Percentiles rank a stretch among this genome's conserved stretches.
These are phyloP conservation scores for Sebastes hubbsi DNA, from an alignment of 2,797 vertebrate species.

Conservation along the genomic window DNA sequence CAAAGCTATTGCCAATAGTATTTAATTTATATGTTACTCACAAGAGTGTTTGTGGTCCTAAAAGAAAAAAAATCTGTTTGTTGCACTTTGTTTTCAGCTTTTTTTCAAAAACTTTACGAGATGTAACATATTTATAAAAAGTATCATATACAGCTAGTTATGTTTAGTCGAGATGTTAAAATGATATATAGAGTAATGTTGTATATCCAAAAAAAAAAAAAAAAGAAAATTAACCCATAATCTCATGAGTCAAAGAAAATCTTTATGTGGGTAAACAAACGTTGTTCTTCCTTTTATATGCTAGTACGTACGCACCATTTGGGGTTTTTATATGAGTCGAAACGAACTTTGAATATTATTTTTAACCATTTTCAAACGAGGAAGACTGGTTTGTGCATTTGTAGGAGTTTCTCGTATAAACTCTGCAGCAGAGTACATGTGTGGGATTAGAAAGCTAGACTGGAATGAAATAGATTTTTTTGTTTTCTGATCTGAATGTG, in stretches of 20 bases:
- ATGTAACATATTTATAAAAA: constrained; percentile 75
- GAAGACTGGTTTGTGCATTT: constrained; percentile 44
- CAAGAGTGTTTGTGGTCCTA: constrained; percentile 59
- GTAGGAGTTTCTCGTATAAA: constrained; percentile 48
- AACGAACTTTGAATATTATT: constrained; percentile 60
- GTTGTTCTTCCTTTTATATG: constrained; percentile 80
- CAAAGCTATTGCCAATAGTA: constrained; percentile 52
- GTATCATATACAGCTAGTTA: constrained; percentile 71
- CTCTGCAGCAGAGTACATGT: constrained; percentile 46
- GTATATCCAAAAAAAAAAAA: constrained; percentile 52
- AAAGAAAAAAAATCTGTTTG: constrained; percentile 49
- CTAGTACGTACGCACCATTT: constrained; percentile 54
- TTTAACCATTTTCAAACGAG: constrained; percentile 62
- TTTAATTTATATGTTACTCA: constrained; percentile 64
- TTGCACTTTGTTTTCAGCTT: constrained; percentile 60
- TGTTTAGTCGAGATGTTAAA: constrained; percentile 72
- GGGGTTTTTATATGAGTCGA: constrained; percentile 67
- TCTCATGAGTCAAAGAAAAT: constrained; percentile 54
- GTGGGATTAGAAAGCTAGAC: constrained; percentile 1
- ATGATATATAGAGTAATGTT: constrained; percentile 67
- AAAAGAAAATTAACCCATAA: constrained; percentile 34
- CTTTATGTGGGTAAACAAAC: constrained; percentile 51
- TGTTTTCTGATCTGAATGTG: not conserved
- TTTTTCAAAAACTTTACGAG: constrained; percentile 59
- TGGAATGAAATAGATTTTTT: not conserved